Conservation (phyloP, 2,797 vertebrate species). For the Gorsachius magnificus region DNA sequence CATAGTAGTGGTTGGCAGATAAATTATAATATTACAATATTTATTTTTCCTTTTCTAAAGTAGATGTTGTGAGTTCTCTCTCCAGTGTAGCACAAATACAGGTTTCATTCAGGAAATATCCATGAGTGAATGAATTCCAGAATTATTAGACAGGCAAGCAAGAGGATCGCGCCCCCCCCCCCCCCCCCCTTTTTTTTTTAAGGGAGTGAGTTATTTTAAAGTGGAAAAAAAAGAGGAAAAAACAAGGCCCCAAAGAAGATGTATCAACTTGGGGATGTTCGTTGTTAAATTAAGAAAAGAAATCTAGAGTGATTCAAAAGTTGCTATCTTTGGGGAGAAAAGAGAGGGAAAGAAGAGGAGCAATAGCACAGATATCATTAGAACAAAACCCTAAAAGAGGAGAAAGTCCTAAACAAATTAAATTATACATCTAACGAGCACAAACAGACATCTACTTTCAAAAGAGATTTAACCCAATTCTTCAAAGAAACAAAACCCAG, state of each 20-base stretch:
- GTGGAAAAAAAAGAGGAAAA: background rate
- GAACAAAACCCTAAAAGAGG: constrained; percentile 11
- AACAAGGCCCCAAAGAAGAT: background rate
- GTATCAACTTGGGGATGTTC: background rate
- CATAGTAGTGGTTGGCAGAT: background rate
- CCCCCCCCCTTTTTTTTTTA: accelerated
- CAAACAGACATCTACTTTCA: constrained; percentile 48
- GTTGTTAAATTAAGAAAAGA: background rate
- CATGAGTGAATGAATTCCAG: background rate
- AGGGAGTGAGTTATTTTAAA: background rate
- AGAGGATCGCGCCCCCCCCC: background rate
- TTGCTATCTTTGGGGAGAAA: background rate
- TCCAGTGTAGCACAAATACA: background rate
- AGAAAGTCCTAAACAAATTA: constrained; percentile 56
- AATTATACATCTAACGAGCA: constrained; percentile 63
- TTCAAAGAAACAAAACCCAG: constrained; percentile 67
- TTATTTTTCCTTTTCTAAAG: background rate
- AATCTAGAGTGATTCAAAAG: background rate
- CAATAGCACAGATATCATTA: background rate
- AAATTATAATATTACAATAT: background rate
- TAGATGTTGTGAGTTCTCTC: background rate
- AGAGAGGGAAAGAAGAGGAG: background rate
- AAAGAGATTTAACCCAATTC: constrained; percentile 61
- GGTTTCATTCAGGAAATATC: background rate
- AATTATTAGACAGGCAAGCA: background rate